Conservation (phyloP, 2,797 vertebrate species). For the Alca torda region DNA sequence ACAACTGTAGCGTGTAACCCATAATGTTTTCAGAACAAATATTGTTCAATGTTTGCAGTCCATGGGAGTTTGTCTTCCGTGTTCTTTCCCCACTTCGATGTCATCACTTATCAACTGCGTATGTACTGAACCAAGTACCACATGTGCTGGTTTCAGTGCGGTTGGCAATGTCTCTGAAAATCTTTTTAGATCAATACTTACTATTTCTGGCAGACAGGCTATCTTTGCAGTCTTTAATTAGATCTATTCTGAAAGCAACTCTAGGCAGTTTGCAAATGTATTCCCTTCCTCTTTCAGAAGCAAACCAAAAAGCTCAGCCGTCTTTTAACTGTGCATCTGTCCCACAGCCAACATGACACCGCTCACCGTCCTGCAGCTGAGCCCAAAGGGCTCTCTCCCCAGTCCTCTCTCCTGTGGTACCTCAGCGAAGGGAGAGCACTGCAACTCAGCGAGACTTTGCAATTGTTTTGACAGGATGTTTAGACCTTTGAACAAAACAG, state of each 20-base stretch:
- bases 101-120: neutral
- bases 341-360: neutral
- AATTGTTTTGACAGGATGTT: neutral
- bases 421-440: neutral
- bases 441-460: neutral
- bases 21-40: neutral
- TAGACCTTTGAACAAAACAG: neutral
- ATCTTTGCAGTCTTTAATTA: neutral
- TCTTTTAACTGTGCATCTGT: neutral
- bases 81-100: neutral
- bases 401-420: neutral
- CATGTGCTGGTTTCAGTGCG: neutral
- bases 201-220: slow-evolving; percentile 5
- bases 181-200: neutral
- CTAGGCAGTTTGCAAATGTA: neutral
- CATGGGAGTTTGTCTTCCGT: neutral
- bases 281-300: neutral
- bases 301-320: neutral
- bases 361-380: neutral
- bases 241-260: neutral
- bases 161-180: neutral
- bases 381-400: neutral
- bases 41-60: neutral
- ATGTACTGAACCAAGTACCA: neutral
- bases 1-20: neutral